phyloP scores from a whole-genome alignment of 2,113 vertebrate genomes.

The Archocentrus centrarchus region DNA sequence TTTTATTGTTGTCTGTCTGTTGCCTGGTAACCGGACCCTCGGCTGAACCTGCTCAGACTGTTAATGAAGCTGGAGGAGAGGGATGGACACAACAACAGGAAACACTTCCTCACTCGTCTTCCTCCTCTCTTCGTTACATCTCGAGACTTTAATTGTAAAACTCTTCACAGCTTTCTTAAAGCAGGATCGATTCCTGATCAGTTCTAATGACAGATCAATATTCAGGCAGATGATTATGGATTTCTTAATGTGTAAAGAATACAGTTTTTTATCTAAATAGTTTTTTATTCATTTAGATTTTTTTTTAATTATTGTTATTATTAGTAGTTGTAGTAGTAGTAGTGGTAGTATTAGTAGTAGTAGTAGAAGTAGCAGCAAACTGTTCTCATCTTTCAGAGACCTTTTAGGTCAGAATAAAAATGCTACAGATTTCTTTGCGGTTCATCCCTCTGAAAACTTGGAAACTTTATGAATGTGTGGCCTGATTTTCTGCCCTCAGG shows the following conservation, averaged over 20 bases:
- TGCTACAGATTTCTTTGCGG: not conserved
- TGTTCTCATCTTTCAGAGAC: too few species aligned
- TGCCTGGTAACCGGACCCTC: not conserved
- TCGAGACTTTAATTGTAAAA: not conserved
- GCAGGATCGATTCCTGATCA: not conserved
- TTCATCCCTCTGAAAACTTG: not conserved
- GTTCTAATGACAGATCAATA: not conserved
- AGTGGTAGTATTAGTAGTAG: too few species aligned
- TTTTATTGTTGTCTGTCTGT: not conserved
- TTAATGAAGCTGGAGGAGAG: not conserved
- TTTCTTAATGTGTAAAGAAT: too few species aligned
- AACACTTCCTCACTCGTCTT: too few species aligned
- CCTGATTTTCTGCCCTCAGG: not conserved
- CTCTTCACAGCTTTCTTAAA: not conserved
- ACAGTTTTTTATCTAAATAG: too few species aligned
- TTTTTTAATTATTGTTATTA: too few species aligned
- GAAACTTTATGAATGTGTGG: not conserved
- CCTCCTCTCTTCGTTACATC: not conserved
- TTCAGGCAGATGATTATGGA: too few species aligned
- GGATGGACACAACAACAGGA: not conserved
- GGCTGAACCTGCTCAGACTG: not conserved
- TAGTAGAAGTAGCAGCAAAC: too few species aligned
- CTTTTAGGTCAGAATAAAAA: too few species aligned
- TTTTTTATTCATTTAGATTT: too few species aligned
- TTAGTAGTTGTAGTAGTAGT: too few species aligned